phyloP scores from a whole-genome alignment of 2,888 invertebrate species.

The Ditula angustiorana region DNA sequence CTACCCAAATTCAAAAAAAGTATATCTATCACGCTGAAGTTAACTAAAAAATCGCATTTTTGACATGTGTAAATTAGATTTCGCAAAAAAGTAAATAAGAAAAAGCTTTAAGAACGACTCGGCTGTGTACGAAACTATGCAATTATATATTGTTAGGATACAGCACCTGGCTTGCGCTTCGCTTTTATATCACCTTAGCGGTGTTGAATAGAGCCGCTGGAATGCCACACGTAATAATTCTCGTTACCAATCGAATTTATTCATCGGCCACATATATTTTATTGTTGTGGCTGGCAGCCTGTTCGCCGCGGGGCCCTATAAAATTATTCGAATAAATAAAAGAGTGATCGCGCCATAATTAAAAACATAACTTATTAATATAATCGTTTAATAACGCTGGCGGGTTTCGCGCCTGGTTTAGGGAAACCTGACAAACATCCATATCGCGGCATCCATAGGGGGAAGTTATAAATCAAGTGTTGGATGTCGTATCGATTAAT shows the following conservation, averaged over 20 bases:
- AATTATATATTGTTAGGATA: too few species aligned
- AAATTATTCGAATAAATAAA: conserved; percentile 84
- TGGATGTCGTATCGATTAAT: not conserved
- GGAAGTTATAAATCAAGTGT: conserved; percentile 1
- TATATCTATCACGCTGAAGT: too few species aligned
- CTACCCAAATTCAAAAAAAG: too few species aligned
- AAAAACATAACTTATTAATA: conserved; percentile 85
- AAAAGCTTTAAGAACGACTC: too few species aligned
- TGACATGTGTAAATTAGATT: too few species aligned
- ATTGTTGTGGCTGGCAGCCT: conserved; percentile 67
- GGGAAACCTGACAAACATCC: conserved; percentile 10
- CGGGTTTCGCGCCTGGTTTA: conserved; percentile 74
- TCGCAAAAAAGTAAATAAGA: too few species aligned
- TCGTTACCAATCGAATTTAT: conserved; percentile 83
- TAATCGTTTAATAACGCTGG: conserved; percentile 81
- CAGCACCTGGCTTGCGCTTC: too few species aligned
- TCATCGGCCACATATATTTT: conserved; percentile 77
- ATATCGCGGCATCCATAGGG: not conserved
- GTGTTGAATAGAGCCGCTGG: too few species aligned
- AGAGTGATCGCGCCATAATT: conserved; percentile 77
- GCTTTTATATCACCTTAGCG: too few species aligned
- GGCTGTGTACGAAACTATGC: too few species aligned
- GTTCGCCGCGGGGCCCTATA: conserved; percentile 80
- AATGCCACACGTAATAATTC: conserved; percentile 74
- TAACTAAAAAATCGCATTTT: too few species aligned